Evolutionary conservation across 64 coral and sea anemone species (phyloP), one percentile per base, ranked within the genome.

Genomic region (Montipora capricornis): DNA sequence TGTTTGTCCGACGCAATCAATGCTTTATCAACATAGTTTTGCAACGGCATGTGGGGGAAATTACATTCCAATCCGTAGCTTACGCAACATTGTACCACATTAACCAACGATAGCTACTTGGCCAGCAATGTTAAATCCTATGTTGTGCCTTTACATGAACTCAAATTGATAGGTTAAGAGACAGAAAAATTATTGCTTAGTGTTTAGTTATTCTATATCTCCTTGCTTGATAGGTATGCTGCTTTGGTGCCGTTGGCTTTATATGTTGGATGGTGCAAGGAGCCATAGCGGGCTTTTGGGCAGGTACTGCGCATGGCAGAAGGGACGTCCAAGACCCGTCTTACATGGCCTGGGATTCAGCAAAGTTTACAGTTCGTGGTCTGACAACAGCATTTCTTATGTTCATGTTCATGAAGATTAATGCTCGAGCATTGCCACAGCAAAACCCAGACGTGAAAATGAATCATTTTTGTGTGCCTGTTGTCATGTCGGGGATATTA

Each of bases 181-280:
- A 37, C 37, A 37, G 37, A 37, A 37, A 37, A 6, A 8, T 57
- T 57, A 6, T 57, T 8, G 44, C 80, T 76, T 45, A 47, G 74
- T 76, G 10, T 76, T 22, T 6, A 47, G 44, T 49, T 50, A 15
- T 12, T 22, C 44, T 20, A 24, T 7, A 8, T 57, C 53, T 57
- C 53, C 20, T 47, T 16, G 4, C 8, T 7, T n/a, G 2, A 81
- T 47, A 95, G 94, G 83, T 95, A 49, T 91, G 94, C 2, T 95
- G 89, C 16, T 53, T 95, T 26, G 94, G 94, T 60, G 94, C 89
- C 0, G 83, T 95, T 17, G 94, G 94, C 8, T 79, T 95, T 0
- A 87, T 81, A 9, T 87, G 89, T 13, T 95, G 89, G 81, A 58
- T 95, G 49, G 51, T 95, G n/a, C 61, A 92, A 29, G 89, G 68